These are phyloP conservation scores for Pollenia labialis DNA, from an alignment of 2,888 invertebrate species.

Conservation along the genomic window DNA sequence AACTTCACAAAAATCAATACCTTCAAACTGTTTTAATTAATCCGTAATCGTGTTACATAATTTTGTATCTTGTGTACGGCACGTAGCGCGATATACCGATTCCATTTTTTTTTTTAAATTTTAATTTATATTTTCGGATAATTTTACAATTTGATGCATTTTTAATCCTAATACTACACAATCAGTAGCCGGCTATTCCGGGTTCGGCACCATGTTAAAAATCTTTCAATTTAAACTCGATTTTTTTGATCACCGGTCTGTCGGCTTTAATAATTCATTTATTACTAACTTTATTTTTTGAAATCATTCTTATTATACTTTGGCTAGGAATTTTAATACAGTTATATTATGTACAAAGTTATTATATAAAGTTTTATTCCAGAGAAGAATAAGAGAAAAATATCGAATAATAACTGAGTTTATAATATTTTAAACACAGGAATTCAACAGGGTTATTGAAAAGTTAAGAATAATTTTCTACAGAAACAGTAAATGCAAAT, in stretches of 20 bases:
- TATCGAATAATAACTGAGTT: too few relatives aligned
- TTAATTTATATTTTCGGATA: not conserved
- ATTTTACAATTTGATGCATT: not conserved
- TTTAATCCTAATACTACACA: not conserved
- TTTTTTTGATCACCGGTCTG: too few relatives aligned
- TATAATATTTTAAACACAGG: too few relatives aligned
- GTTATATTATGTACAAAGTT: not conserved
- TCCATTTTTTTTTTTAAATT: constrained; percentile 49
- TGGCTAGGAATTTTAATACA: not conserved
- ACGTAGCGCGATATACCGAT: constrained; percentile 5
- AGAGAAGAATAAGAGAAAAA: constrained; percentile 9
- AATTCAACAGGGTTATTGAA: not conserved
- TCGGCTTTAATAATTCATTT: too few relatives aligned
- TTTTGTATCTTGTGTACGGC: constrained; percentile 47
- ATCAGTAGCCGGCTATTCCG: constrained; percentile 12
- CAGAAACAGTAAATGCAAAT: too few relatives aligned
- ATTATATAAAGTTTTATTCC: not conserved
- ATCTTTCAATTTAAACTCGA: too few relatives aligned
- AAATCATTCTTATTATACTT: too few relatives aligned
- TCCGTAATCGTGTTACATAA: constrained; percentile 37
- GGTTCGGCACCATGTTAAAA: constrained; percentile 37
- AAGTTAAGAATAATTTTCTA: constrained; percentile 13
- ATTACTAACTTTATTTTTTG: too few relatives aligned
- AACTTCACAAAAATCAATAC: not conserved
- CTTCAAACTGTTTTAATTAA: constrained; percentile 41